phyloP scores from a whole-genome alignment of 2,113 vertebrate species.

The Dendrocopos noguchii region DNA sequence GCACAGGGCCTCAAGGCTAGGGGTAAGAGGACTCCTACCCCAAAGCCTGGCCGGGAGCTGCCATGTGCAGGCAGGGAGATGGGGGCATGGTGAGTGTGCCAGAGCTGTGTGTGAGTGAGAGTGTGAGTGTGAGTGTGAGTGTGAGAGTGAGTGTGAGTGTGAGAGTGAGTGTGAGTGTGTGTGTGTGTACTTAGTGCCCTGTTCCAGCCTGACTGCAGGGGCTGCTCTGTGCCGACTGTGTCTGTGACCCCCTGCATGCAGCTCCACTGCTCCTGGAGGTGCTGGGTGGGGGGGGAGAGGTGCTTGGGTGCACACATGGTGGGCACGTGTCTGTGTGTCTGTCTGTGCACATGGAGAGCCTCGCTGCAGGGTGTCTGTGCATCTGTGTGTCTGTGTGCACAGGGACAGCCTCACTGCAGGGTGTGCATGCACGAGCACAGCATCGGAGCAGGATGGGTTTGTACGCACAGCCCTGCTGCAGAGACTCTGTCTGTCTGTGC shows the following conservation, averaged over 20 bases:
- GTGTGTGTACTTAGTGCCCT: too few relatives aligned
- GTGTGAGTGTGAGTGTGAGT: too few relatives aligned
- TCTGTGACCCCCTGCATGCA: too few relatives aligned
- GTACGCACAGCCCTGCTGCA: not conserved
- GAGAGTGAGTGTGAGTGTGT: too few relatives aligned
- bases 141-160: too few relatives aligned
- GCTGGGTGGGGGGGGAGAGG: too few relatives aligned
- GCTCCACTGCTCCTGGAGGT: too few relatives aligned
- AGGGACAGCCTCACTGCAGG: not conserved
- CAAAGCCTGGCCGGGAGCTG: not conserved
- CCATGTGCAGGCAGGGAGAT: fast-evolving
- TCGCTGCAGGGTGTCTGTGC: not conserved
- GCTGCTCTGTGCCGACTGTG: too few relatives aligned
- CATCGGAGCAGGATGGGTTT: not conserved
- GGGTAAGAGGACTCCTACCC: not conserved
- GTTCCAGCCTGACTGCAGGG: too few relatives aligned
- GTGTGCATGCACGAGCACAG: not conserved
- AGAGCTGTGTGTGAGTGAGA: not conserved
- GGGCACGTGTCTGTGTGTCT: too few relatives aligned
- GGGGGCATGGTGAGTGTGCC: fast-evolving
- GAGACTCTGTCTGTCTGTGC: not conserved
- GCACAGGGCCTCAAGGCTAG: not conserved
- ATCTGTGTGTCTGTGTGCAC: too few relatives aligned
- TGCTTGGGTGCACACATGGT: too few relatives aligned
- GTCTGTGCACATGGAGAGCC: not conserved